A percentile compares a stretch with the other conserved stretches of the same genome.
Evolutionary conservation across 2,888 invertebrate genomes (phyloP).

Genomic region (Anticlea derivata): DNA sequence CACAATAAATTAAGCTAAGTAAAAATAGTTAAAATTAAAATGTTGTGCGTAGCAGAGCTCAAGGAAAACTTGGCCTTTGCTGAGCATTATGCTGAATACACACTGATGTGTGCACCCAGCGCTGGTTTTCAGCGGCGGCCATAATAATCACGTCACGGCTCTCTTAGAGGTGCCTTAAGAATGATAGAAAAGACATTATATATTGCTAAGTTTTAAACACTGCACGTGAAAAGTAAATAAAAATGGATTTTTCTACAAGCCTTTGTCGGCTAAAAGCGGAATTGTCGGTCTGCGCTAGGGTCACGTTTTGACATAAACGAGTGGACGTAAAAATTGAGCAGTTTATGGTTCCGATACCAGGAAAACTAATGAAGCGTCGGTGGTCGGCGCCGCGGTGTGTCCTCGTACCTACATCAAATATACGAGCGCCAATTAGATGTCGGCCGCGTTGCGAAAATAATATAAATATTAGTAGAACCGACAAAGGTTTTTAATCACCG

Average conservation of each 20-base stretch:
- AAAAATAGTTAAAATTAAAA: no score
- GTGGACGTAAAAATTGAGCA: slow-evolving; percentile 64
- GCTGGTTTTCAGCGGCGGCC: no score
- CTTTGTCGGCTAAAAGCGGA: slow-evolving; percentile 57
- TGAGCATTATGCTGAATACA: no score
- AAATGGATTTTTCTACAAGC: slow-evolving; percentile 58
- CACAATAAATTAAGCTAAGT: no score
- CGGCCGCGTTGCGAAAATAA: slow-evolving; percentile 79
- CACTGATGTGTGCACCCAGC: no score
- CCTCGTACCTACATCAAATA: slow-evolving; percentile 67
- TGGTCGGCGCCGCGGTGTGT: slow-evolving; percentile 63
- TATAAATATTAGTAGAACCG: slow-evolving; percentile 85
- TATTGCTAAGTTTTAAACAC: no score
- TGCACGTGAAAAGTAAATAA: no score
- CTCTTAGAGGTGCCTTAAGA: no score
- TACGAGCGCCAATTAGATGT: slow-evolving; percentile 81
- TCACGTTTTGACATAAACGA: slow-evolving; percentile 71
- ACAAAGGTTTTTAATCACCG: slow-evolving; percentile 84
- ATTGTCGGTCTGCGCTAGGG: slow-evolving; percentile 42
- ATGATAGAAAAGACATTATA: no score
- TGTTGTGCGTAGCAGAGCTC: no score
- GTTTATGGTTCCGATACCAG: slow-evolving; percentile 77
- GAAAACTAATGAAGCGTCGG: slow-evolving; percentile 79
- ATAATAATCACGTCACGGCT: no score
- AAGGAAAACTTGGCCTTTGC: no score